Conservation (phyloP, 1,140 invertebrate genomes). For the Cataglyphis hispanica region DNA sequence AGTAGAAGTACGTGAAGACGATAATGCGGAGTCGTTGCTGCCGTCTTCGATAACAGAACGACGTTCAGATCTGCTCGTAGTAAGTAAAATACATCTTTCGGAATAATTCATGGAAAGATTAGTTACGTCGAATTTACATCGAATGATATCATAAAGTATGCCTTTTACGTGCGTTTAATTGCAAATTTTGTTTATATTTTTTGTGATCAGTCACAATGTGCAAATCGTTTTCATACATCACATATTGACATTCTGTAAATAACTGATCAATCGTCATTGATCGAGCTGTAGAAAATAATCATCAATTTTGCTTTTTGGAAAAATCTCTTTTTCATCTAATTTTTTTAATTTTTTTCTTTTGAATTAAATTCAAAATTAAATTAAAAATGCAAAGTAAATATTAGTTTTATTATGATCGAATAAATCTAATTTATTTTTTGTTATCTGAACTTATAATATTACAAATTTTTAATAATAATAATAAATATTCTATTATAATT, state of each 20-base stretch:
- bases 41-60: slow-evolving; percentile 73
- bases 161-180: background rate
- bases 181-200: background rate
- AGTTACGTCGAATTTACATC: background rate
- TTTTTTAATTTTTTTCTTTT: background rate
- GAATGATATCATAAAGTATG: too few relatives aligned
- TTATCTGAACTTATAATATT: background rate
- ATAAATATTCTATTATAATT: background rate
- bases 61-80: slow-evolving; percentile 76
- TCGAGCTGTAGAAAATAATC: slow-evolving; percentile 5
- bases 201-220: background rate
- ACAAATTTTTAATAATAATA: slow-evolving; percentile 4
- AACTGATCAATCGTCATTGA: background rate
- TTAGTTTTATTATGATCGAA: background rate
- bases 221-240: background rate
- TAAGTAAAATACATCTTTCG: slow-evolving; percentile 64
- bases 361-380: background rate
- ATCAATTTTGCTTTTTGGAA: background rate
- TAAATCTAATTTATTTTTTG: background rate
- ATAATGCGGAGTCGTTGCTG: slow-evolving; percentile 79
- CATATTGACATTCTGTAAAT: background rate
- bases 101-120: background rate
- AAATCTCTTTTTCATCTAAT: background rate
- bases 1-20: slow-evolving; percentile 23
- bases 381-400: background rate